Evolutionary conservation across 2,797 vertebrate genomes (phyloP), one percentile per base, ranked within the genome.

Genomic region (Alectoris magna): DNA sequence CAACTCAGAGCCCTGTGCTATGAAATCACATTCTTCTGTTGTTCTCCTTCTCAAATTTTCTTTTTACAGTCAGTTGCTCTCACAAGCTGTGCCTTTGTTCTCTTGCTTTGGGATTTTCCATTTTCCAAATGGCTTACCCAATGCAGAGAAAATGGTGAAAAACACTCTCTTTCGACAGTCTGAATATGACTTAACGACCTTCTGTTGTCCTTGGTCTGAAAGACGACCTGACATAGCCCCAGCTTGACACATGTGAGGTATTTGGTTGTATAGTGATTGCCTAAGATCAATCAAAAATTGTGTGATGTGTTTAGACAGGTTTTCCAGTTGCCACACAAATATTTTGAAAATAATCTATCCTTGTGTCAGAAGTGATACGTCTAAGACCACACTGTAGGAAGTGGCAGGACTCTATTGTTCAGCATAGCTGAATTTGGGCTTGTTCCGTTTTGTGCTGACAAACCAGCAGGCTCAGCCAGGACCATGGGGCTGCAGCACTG

Each of bases 381-480:
- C 55, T 94, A 83, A 84, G 89, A 62, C 44, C 87, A 80, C 84
- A 75, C 80, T 84, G 90, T 74, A 88, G 69, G 85, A 91, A 97
- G 84, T 92, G 95, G 92, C 92, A 95, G 70, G 91, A 91, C 64
- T 85, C 92, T 63, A 91, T 93, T 88, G 94, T 94, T 95, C 84
- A 77, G 60, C 60, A 76, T 51, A 92, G 94, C 87, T 68, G 77
- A 91, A 82, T 87, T 21, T 84, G 89, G 89, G 87, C 79, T 95
- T 90, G 83, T 92, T 96, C 59, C 4, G 29, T 34, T 17, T 43
- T 0, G 2, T 71, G 89, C 87, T 91, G 93, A 93, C 85, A 93
- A 91, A 88, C 3, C 1, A 3, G 59, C 76, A 81, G 76, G 77
- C 80, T 92, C 74, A 76, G 89, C 80, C 80, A 68, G 41, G 68